Conservation (phyloP, 2,797 vertebrate species). For the Spea hammondii region DNA sequence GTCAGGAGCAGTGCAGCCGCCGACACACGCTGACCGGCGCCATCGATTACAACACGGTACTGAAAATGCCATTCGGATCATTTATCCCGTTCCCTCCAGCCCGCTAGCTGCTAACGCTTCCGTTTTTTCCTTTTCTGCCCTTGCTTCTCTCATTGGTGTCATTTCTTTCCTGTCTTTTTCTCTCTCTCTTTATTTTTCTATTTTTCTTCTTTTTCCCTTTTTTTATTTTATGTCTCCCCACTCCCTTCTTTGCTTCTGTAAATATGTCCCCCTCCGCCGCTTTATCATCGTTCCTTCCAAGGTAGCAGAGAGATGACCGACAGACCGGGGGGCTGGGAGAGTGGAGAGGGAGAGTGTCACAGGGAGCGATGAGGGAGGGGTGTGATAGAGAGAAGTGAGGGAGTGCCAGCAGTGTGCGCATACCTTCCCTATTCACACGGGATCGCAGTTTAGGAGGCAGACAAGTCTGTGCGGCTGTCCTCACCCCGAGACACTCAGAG, state of each 20-base stretch:
- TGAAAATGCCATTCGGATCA: neutral
- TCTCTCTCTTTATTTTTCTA: neutral
- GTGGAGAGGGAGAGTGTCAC: slow-evolving; percentile 5
- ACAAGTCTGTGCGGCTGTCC: slow-evolving; percentile 35
- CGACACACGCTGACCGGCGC: slow-evolving; percentile 52
- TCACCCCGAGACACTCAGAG: neutral
- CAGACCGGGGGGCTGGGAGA: too few species aligned
- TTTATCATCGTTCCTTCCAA: too few species aligned
- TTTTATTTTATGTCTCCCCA: neutral
- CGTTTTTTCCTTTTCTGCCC: neutral
- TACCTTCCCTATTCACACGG: slow-evolving; percentile 46
- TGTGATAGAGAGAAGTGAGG: slow-evolving; percentile 26
- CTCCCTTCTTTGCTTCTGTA: neutral
- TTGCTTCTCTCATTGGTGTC: neutral
- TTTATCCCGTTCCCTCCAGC: too few species aligned
- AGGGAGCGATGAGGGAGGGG: slow-evolving; percentile 22
- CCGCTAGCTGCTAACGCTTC: neutral
- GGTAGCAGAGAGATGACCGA: too few species aligned
- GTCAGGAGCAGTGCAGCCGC: slow-evolving; percentile 36
- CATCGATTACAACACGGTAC: slow-evolving; percentile 53
- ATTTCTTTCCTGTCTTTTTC: neutral
- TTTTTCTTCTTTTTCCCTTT: neutral
- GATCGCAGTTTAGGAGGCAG: slow-evolving; percentile 19
- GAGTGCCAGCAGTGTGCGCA: slow-evolving; percentile 40
- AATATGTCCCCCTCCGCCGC: too few species aligned